These are phyloP conservation scores for Poicephalus gulielmi DNA, from an alignment of 2,113 vertebrate species.

Conservation along the genomic window DNA sequence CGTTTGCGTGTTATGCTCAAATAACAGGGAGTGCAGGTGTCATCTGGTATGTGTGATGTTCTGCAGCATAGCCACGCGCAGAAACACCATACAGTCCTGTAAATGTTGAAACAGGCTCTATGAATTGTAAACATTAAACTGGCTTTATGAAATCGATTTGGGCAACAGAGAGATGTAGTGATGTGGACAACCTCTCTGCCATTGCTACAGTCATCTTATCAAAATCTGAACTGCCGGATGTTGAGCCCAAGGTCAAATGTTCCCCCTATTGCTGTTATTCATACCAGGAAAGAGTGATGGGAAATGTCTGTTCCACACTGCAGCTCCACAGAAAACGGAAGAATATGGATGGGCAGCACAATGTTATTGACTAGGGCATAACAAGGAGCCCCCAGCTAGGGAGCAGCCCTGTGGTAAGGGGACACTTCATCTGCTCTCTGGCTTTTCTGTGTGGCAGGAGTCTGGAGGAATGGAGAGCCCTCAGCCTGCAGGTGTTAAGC, in stretches of 20 bases:
- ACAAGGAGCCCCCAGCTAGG: neutral
- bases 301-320: neutral
- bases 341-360: rapidly evolving
- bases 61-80: rapidly evolving
- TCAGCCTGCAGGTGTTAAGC: neutral
- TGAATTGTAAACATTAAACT: rapidly evolving
- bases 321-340: rapidly evolving
- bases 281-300: rapidly evolving
- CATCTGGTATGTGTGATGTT: rapidly evolving
- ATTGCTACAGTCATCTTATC: rapidly evolving
- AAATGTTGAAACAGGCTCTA: neutral
- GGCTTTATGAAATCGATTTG: neutral
- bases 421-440: rapidly evolving
- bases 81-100: rapidly evolving
- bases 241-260: neutral
- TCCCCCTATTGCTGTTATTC: neutral
- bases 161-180: neutral
- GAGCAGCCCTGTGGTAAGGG: rapidly evolving
- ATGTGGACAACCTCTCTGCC: neutral
- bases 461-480: neutral
- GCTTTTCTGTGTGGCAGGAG: rapidly evolving
- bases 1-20: neutral
- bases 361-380: rapidly evolving
- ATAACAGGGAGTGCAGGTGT: neutral
- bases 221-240: too few species aligned